A percentile compares a stretch with the other conserved stretches of the same genome.
Conservation (phyloP, 2,113 vertebrate species). For the Hystrix cristata region DNA sequence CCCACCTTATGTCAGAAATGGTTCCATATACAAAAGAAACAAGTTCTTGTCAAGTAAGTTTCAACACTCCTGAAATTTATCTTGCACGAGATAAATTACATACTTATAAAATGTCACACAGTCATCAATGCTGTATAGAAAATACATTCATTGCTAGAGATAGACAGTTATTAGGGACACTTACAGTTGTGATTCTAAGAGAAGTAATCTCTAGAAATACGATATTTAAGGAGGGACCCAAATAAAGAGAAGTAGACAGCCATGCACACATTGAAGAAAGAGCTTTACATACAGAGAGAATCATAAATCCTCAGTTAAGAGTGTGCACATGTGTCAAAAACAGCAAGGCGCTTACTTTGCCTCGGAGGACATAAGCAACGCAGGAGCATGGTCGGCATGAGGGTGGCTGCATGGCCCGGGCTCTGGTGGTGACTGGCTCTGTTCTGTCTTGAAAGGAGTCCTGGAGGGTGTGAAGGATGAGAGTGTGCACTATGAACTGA, state of each 20-base stretch:
- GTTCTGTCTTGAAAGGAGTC: background rate
- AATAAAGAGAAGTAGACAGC: background rate
- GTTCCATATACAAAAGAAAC: background rate
- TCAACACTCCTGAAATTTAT: background rate
- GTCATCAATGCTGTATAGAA: background rate
- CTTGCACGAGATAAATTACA: background rate
- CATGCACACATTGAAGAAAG: background rate
- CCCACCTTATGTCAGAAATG: background rate
- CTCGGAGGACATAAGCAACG: background rate
- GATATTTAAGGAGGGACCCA: background rate
- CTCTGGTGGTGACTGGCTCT: background rate
- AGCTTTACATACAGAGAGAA: background rate
- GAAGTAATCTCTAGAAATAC: background rate
- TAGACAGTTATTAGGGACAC: rapidly evolving
- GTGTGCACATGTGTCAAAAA: background rate
- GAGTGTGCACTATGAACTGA: background rate
- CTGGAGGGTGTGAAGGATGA: background rate
- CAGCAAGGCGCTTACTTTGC: background rate
- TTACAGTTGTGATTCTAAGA: background rate
- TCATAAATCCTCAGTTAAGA: background rate
- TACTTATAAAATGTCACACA: background rate
- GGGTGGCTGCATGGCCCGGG: background rate
- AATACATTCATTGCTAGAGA: background rate
- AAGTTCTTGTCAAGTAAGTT: background rate
- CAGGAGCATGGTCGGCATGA: background rate